Conservation (phyloP, 1,140 invertebrate genomes). For the Lerema accius region DNA sequence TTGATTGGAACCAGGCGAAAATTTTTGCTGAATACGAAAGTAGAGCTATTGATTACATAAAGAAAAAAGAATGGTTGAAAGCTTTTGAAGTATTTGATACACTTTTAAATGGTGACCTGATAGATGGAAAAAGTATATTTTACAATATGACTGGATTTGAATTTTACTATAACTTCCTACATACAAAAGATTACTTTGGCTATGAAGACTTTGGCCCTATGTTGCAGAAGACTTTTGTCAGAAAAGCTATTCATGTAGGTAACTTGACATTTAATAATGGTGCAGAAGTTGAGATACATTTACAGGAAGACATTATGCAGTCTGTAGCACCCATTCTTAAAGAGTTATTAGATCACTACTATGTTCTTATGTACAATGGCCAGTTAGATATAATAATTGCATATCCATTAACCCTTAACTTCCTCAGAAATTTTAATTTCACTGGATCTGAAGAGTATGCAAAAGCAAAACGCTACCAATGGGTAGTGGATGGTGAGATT, state of each 20-base stretch:
- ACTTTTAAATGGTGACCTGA: slow-evolving; percentile 88
- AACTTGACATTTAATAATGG: slow-evolving; percentile 79
- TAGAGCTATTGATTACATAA: slow-evolving; percentile 84
- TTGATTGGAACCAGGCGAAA: slow-evolving; percentile 86
- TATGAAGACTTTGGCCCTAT: slow-evolving; percentile 81
- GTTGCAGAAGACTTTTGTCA: slow-evolving; percentile 84
- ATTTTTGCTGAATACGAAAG: slow-evolving; percentile 85
- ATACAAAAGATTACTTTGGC: slow-evolving; percentile 79
- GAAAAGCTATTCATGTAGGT: slow-evolving; percentile 92
- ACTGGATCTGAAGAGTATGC: slow-evolving; percentile 85
- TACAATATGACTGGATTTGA: slow-evolving; percentile 90
- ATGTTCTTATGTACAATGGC: slow-evolving; percentile 90
- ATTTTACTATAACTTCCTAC: slow-evolving; percentile 92
- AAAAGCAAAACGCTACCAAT: slow-evolving; percentile 85
- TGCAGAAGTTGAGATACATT: slow-evolving; percentile 85
- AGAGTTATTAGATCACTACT: slow-evolving; percentile 87
- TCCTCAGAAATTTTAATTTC: slow-evolving; percentile 88
- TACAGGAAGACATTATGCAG: slow-evolving; percentile 92
- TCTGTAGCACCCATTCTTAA: slow-evolving; percentile 90
- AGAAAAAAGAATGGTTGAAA: slow-evolving; percentile 84
- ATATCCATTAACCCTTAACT: slow-evolving; percentile 90
- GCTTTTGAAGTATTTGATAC: slow-evolving; percentile 88
- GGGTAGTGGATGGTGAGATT: slow-evolving; percentile 87
- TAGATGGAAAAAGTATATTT: slow-evolving; percentile 85
- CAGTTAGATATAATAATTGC: slow-evolving; percentile 94